Base-by-base conservation (phyloP, 2,888 invertebrate species). In the Drosophila neutralis region DNA sequence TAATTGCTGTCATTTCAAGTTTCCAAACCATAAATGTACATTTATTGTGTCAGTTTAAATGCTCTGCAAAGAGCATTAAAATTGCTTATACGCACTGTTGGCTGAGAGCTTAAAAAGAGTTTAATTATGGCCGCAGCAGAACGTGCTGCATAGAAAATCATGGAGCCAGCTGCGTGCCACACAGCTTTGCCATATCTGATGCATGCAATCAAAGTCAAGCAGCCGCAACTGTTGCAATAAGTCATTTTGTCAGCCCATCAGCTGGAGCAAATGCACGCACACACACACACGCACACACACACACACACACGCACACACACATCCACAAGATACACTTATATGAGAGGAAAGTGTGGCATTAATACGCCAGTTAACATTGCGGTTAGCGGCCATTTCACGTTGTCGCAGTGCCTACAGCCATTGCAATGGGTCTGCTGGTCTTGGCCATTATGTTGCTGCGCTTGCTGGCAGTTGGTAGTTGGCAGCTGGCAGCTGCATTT, bases 311-410 rank as follows among this genome's bases (percentile, higher is more conserved):
- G 48, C 36, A 35, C 2, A 21, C 18, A n/a, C 11, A 8, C 8
- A 60, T 10, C 5, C 11, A 13, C 40, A 42, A 11, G 1, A 2
- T 45, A 15, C 15, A 45, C 8, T 15, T 45, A 61, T 48, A 60
- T 52, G 56, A 51, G 54, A 42, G 64, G 33, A 73, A 86, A 76
- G 82, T 73, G 76, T 76, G 74, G 84, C 75, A 90, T 87, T 89
- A 90, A 87, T 90, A 78, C 75, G 82, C 76, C 87, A 79, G 90
- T 90, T 87, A 89, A 87, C 87, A 87, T 86, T 87, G 87, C 79
- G 89, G 89, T 87, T 90, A 87, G 84, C 78, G 89, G 77, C 78
- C 73, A 67, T 72, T 78, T 66, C 59, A 80, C 63, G 77, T 67
- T 80, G 87, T 89, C 89, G 77, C 89, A 89, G 56, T 70, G 69